phyloP scores from a whole-genome alignment of 1,140 invertebrate species.

The Drosophila pallidifrons region DNA sequence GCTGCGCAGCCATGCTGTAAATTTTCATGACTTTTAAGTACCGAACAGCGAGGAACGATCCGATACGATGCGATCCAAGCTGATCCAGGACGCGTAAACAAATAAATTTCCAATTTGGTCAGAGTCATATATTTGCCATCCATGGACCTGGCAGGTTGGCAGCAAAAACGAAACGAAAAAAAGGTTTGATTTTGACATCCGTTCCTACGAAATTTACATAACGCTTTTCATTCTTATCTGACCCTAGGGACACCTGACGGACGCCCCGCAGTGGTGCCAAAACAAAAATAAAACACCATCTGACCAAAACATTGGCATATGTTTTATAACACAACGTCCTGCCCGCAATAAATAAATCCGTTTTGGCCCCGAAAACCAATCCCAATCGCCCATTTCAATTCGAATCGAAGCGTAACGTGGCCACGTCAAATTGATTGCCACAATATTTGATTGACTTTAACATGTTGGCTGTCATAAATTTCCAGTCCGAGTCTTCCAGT shows the following conservation, averaged over 20 bases:
- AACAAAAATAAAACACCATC: conserved; percentile 21
- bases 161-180: conserved; percentile 11
- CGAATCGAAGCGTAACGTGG: conserved; percentile 63
- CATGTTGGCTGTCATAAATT: conserved; percentile 84
- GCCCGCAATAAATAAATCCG: conserved; percentile 77
- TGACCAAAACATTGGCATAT: conserved; percentile 61
- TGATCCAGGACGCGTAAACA: conserved; percentile 67
- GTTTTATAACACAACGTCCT: conserved; percentile 70
- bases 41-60: conserved; percentile 24
- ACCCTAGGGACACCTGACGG: conserved; percentile 63
- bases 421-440: conserved; percentile 82
- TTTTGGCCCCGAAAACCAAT: conserved; percentile 13
- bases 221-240: conserved; percentile 79
- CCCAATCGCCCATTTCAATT: conserved; percentile 6
- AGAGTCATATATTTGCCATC: conserved; percentile 76
- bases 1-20: conserved; percentile 73
- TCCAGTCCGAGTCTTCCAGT: conserved; percentile 22
- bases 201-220: conserved; percentile 80
- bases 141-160: not conserved
- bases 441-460: conserved; percentile 84
- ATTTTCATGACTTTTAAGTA: conserved; percentile 81
- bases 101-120: conserved; percentile 83
- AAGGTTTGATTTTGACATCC: conserved; percentile 65
- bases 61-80: conserved; percentile 11
- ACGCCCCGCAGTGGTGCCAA: conserved; percentile 73